Evolutionary conservation across 2,113 vertebrate genomes (phyloP), one percentile per base, ranked within the genome.

Genomic region (Dipodomys ordii): DNA sequence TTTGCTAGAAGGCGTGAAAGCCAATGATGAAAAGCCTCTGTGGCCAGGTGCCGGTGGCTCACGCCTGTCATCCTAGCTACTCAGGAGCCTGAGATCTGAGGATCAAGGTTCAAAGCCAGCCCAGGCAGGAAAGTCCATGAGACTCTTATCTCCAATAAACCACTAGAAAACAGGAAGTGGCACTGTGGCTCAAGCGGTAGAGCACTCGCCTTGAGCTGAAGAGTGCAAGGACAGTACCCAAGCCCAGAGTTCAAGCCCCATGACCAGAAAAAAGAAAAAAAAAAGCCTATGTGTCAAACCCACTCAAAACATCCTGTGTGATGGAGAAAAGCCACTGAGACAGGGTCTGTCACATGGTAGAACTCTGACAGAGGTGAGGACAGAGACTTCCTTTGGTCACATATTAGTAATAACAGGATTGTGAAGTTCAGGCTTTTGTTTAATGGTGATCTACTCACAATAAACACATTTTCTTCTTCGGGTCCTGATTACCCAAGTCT

Each of bases 291-390:
- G 53, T 88, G 80, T 44, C 32, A 73, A 88, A 88, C 35, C 53
- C 60, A 60, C n/a, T 32, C 19, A 71, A 80, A 19, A 81, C 13
- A 77, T 76, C 76, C 76, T 85, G 20, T 49, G 67, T n/a, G 64
- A 87, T 72, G 19, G 86, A 79, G 77, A n/a, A 86, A 90, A 89
- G 81, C 44, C 90, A 62, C 49, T 30, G 74, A 89, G 23, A 25
- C 3, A 22, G 11, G 27, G 7, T 44, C 49, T 39, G 87, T 87
- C 78, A 72, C 46, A 30, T 23, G 44, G 62, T 77, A 27, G n/a
- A 28, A 6, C 35, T 87, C 62, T 12, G 67, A 49, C 39, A 81
- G 18, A 72, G 7, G 62, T 57, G 64, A 81, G 46, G 64, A 49
- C 30, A 78, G 4, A 39, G 39, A 28, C 25, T 77, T 87, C 65